Conservation (phyloP, 2,888 invertebrate species). For the Sepiola atlantica region DNA sequence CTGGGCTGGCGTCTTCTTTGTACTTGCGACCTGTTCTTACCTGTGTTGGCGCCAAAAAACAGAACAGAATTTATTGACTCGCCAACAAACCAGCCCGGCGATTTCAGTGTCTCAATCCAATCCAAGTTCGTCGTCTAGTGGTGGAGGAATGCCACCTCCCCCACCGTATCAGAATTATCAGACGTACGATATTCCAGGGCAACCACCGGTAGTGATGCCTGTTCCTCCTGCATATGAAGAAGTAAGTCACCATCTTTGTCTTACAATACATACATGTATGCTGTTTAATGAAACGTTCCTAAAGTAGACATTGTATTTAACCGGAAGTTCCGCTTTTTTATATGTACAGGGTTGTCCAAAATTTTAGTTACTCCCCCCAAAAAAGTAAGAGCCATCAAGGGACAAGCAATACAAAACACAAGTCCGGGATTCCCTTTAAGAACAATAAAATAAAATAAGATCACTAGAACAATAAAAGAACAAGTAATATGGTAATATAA, state of each 20-base stretch:
- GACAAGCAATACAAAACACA: no score
- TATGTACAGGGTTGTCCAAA: no score
- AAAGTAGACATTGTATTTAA: no score
- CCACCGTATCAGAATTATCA: background rate
- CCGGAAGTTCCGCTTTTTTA: no score
- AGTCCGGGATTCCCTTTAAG: no score
- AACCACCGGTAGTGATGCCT: background rate
- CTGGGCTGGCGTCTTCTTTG: background rate
- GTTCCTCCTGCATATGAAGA: slow-evolving; percentile 20
- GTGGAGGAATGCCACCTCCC: background rate
- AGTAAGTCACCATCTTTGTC: background rate
- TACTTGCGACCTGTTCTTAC: background rate
- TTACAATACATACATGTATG: no score
- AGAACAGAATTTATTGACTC: background rate
- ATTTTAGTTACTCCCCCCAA: no score
- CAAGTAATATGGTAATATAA: no score
- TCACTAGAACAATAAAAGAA: no score
- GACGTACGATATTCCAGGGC: background rate
- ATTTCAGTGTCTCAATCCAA: background rate
- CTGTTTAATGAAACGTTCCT: no score
- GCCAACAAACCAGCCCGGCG: background rate
- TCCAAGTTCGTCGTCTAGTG: background rate
- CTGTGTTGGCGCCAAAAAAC: background rate
- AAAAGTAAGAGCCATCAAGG: no score
- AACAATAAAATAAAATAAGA: no score